These are phyloP conservation scores for Heliconius himera DNA, from an alignment of 1,140 invertebrate genomes.

Conservation along the genomic window DNA sequence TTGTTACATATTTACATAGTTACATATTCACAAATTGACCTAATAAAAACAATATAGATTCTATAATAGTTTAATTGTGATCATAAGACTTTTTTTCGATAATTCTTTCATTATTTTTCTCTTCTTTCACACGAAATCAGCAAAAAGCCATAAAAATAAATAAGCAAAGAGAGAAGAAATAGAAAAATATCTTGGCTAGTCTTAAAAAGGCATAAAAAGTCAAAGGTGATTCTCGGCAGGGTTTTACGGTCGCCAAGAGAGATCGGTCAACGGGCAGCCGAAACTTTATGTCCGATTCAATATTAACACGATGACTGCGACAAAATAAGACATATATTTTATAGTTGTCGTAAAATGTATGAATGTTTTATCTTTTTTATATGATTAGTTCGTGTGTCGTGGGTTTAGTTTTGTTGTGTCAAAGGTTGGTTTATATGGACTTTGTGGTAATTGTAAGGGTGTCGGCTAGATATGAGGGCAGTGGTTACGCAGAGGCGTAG, in stretches of 20 bases:
- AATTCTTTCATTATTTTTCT: neutral
- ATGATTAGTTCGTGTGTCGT: neutral
- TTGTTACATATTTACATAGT: too few relatives aligned
- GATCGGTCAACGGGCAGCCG: conserved; percentile 30
- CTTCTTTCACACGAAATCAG: neutral
- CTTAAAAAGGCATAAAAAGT: conserved; percentile 22
- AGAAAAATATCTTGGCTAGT: conserved; percentile 17
- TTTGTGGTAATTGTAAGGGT: neutral
- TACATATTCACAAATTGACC: too few relatives aligned
- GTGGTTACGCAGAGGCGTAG: too few relatives aligned
- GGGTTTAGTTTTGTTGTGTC: neutral
- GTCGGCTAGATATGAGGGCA: neutral
- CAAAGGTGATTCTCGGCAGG: conserved; percentile 14
- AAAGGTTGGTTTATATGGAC: neutral
- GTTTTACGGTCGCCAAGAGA: conserved; percentile 26
- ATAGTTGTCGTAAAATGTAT: conserved; percentile 36
- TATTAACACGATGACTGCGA: conserved; percentile 39
- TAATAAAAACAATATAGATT: too few relatives aligned
- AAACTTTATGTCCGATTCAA: conserved; percentile 35
- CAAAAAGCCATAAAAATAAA: neutral
- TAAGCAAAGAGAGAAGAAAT: conserved; percentile 2
- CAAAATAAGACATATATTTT: conserved; percentile 32
- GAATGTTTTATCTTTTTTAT: conserved; percentile 31
- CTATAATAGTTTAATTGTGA: too few relatives aligned
- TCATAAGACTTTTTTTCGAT: neutral